phyloP scores from a whole-genome alignment of 2,113 vertebrate species.

The Asarcornis scutulata region DNA sequence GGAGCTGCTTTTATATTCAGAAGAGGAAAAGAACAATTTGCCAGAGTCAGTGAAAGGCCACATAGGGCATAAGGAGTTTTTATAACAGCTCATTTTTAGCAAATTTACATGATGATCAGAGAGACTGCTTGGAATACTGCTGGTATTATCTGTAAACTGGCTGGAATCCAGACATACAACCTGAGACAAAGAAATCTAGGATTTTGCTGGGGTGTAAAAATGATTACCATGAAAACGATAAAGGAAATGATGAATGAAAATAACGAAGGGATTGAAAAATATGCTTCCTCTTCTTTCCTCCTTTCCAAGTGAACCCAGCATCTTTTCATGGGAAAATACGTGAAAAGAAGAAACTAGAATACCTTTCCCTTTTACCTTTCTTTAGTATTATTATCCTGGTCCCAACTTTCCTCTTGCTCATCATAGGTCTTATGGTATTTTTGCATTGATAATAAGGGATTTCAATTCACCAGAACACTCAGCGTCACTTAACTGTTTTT shows the following conservation, averaged over 20 bases:
- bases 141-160: background rate
- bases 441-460: background rate
- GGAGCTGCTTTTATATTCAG: slow-evolving; percentile 6
- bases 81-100: background rate
- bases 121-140: background rate
- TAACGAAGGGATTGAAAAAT: background rate
- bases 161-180: background rate
- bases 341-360: background rate
- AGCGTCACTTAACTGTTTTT: background rate
- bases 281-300: background rate
- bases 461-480: background rate
- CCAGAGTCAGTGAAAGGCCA: background rate
- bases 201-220: background rate
- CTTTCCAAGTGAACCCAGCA: background rate
- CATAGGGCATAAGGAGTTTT: background rate
- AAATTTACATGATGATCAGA: background rate
- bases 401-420: background rate
- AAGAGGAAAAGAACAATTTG: background rate
- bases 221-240: background rate
- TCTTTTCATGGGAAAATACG: background rate
- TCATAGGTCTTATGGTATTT: background rate
- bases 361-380: background rate
- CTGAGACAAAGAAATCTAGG: background rate
- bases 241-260: background rate
- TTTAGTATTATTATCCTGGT: background rate